Conservation (phyloP, 2,113 vertebrate species). For the Scomber colias region DNA sequence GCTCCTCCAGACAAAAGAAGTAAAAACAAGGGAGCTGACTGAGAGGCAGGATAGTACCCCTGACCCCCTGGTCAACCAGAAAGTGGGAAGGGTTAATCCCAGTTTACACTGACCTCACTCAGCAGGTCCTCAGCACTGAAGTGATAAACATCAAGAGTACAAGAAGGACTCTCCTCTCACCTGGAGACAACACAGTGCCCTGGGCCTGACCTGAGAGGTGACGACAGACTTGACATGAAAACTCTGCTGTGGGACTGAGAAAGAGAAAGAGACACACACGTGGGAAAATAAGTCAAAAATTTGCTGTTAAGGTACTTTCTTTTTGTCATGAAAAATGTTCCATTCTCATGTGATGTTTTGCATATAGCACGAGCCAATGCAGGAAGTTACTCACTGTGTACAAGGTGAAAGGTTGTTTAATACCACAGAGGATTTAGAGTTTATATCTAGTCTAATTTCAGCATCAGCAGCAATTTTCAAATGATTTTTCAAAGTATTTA, state of each 20-base stretch:
- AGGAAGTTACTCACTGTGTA: not conserved
- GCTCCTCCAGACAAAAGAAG: conserved; percentile 66
- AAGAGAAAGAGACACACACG: not conserved
- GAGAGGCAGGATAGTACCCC: conserved; percentile 38
- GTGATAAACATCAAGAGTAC: conserved; percentile 54
- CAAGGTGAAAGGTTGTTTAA: not conserved
- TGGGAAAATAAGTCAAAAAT: not conserved
- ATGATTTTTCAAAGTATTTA: too few species aligned
- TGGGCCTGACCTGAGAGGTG: conserved; percentile 44
- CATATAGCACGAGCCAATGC: not conserved
- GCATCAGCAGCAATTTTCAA: not conserved
- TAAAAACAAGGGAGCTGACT: conserved; percentile 55
- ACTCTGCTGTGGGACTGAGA: conserved; percentile 13
- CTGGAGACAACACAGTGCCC: conserved; percentile 48
- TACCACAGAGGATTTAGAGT: not conserved
- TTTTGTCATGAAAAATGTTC: not conserved
- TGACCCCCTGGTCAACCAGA: conserved; percentile 72
- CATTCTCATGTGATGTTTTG: not conserved
- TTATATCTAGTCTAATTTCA: not conserved
- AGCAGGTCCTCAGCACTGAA: conserved; percentile 59
- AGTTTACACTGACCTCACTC: conserved; percentile 72
- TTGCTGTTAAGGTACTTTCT: not conserved
- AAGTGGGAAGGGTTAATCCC: conserved; percentile 76
- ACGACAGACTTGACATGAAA: conserved; percentile 39
- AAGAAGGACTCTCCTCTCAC: conserved; percentile 57